Evolutionary conservation across 1,140 invertebrate species (phyloP), one percentile per base, ranked within the genome.

Genomic region (Solen grandis): DNA sequence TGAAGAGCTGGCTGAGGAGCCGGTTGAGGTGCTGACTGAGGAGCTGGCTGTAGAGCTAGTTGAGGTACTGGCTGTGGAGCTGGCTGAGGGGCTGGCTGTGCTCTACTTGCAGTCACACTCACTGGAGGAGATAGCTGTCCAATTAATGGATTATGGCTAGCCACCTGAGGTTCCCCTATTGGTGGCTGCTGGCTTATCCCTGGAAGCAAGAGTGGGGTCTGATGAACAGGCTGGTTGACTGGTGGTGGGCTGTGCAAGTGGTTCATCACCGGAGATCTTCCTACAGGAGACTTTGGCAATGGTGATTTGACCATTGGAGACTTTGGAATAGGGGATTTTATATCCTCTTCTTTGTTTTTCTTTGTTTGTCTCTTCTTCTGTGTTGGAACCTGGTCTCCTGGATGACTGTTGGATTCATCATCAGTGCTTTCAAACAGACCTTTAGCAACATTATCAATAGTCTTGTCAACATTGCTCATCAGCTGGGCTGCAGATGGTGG

Each of bases 381-480:
- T 14, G 54, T 25, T 41, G 33, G 65, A 46, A 59, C 25, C 55
- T 46, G 69, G 59, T 74, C 59, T 25, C n/a, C 63, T 25, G 69
- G 29, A 76, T 57, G 62, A 35, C 8, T 33, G 33, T 22, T 65
- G 22, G 68, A 10, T 50, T 79, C 80, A 25, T 75, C 83, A 68
- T 85, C 82, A 60, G 57, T 41, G 19, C 63, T 79, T 29, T 90
- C 87, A 85, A 92, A 92, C 35, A 87, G 84, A 14, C 91, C 91
- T 77, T 90, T 90, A 8, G 90, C 86, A 0, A 92, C 91, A 60
- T 89, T 87, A 36, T 91, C 86, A 66, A 92, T 92, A 52, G 91
- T 87, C 36, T 76, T 84, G 57, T 90, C 89, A 29, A 91, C 84
- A 76, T 90, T 88, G 52, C 87, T 89, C 83, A 87, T 85, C 13